phyloP scores from a whole-genome alignment of 2,113 vertebrate genomes.

The Furnarius figulus region DNA sequence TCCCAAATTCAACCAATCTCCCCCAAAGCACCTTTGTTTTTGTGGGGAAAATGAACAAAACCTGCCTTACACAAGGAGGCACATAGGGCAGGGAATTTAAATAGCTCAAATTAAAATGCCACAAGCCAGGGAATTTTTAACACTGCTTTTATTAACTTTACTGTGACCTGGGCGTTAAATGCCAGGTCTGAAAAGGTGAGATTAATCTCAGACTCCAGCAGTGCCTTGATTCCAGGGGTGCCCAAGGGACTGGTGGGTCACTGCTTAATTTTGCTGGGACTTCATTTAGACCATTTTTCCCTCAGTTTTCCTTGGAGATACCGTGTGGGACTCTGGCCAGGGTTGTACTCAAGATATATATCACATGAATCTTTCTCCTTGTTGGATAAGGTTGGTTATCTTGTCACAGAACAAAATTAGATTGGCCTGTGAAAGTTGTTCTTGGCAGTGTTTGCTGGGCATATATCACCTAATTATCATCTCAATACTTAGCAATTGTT shows the following conservation, averaged over 20 bases:
- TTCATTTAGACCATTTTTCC: neutral
- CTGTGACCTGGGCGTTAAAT: neutral
- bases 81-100: neutral
- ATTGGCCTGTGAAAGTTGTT: neutral
- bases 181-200: neutral
- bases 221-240: neutral
- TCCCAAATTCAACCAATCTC: neutral
- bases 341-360: neutral
- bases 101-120: neutral
- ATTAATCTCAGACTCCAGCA: neutral
- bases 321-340: neutral
- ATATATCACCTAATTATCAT: neutral
- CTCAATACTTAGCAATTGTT: neutral
- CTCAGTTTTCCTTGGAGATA: neutral
- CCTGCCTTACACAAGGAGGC: neutral
- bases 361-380: accelerated
- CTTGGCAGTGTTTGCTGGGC: neutral
- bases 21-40: neutral
- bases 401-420: neutral
- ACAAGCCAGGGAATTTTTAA: neutral
- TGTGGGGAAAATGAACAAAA: neutral
- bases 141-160: constrained; percentile 18
- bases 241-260: neutral
- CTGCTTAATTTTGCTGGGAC: neutral
- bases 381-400: neutral